Percentiles rank a stretch among this genome's conserved stretches.
phyloP scores from a whole-genome alignment of 2,797 vertebrate genomes.

The Premnoplex brunnescens region DNA sequence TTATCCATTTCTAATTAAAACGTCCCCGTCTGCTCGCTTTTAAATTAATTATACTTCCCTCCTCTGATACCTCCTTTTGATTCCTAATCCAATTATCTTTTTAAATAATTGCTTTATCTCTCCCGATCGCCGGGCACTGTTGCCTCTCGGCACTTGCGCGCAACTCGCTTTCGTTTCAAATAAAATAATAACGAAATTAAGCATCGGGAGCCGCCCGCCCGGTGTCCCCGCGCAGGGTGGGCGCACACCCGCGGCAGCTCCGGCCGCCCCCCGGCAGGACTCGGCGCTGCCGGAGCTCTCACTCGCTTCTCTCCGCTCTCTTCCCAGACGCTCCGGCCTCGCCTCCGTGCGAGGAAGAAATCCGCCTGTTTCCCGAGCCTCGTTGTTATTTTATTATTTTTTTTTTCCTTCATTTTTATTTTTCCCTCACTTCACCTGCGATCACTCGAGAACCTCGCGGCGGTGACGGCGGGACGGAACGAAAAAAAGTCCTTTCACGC shows the following conservation, averaged over 20 bases:
- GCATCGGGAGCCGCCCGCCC: neutral
- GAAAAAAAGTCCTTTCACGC: neutral
- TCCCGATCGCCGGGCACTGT: slow-evolving; percentile 31
- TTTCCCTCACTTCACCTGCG: neutral
- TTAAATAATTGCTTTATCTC: slow-evolving; percentile 71
- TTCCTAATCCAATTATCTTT: slow-evolving; percentile 75
- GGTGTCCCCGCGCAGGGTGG: neutral
- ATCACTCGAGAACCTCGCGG: neutral
- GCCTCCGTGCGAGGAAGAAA: neutral
- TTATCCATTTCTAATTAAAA: slow-evolving; percentile 63
- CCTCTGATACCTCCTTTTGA: slow-evolving; percentile 62
- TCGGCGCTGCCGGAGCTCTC: neutral
- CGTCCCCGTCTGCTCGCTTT: slow-evolving; percentile 54
- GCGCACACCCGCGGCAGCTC: neutral
- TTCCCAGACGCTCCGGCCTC: slow-evolving; percentile 39
- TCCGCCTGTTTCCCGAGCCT: neutral
- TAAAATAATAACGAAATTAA: neutral
- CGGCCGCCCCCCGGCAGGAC: neutral
- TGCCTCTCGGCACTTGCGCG: neutral
- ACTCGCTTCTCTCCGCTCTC: slow-evolving; percentile 8
- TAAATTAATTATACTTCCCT: slow-evolving; percentile 64
- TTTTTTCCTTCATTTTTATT: neutral
- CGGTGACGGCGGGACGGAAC: neutral
- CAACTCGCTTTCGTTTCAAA: neutral
- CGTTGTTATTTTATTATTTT: neutral